Evolutionary conservation across 2,797 vertebrate genomes (phyloP), one percentile per base, ranked within the genome.

Genomic region (Sebastes ruberrimus): DNA sequence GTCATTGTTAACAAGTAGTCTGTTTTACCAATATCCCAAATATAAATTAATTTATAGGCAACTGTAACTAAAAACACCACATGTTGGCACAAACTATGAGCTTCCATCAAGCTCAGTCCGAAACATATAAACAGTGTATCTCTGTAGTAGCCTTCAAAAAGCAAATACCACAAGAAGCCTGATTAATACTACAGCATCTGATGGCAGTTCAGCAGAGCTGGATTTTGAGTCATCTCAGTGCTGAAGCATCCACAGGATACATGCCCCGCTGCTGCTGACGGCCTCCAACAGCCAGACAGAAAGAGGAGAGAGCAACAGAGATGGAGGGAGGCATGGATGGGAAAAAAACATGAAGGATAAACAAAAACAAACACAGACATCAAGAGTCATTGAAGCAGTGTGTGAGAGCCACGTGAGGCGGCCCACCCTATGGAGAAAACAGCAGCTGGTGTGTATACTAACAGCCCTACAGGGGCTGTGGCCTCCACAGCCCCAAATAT

Each of bases 361-460:
- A 93, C 80, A 88, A 88, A 94, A 92, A 93, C 88, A 94, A 93
- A 93, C 92, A 93, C 83, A 94, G 94, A 94, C 92, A 94, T 93
- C 92, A 91, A 88, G 89, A 93, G 89, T 88, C 90, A 91, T 27
- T 89, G 92, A 92, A 86, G 90, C 82, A 76, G 85, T 83, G 85
- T 88, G 91, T 20, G 74, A 86, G 85, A 91, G 87, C 89, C 84
- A 83, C 78, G 80, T 92, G 92, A 91, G 88, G 89, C 84, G 52
- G 89, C 81, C 88, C 88, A 90, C 90, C 92, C 93, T 82, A 85
- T 88, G 84, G 89, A 93, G 94, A 81, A 84, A 88, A 80, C 89
- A 92, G 89, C 93, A 93, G 92, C 90, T 89, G 93, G 88, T 93
- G 91, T 91, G 92, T 90, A 83, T 66, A 87, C 87, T 88, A 91